Evolutionary conservation across 2,888 invertebrate genomes (phyloP), one percentile per base, ranked within the genome.

Genomic region (Ephialtes manifestator): DNA sequence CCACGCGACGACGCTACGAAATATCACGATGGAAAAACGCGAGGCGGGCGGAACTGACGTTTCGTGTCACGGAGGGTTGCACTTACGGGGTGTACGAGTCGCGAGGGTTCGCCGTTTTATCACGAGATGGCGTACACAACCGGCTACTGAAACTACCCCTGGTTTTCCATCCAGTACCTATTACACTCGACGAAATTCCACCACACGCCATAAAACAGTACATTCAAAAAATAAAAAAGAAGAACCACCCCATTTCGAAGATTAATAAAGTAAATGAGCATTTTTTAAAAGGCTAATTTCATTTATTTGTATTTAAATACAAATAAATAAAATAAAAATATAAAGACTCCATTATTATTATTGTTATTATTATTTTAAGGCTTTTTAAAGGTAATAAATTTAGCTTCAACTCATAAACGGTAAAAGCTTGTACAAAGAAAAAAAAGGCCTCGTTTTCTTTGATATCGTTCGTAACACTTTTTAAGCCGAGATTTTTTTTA

Each of bases 121-220:
- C 91, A 91, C 88, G 91, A 93, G 93, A 92, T 93, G 93, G 88
- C 93, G 89, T 81, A 74, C 80, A 87, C 89, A 86, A 88, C 88
- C 87, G 82, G 89, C 88, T 86, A 86, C 85, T 85, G 84, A 84
- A 88, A 84, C 87, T 84, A 79, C 85, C 67, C 63, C 24, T 63
- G 53, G 72, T 67, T 51, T 58, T n/a, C 39, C n/a, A 48, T 24
- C 48, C 58, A 71, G 86, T 76, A 81, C 72, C 81, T 68, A 68
- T 87, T 87, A 87, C 84, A 87, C 85, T 87, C 67, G 79, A 82
- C 71, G 67, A 65, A 46, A n/a, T 7, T 5, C 58, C n/a, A 35
- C n/a, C 18, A 35, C 55, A 58, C 28, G 18, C 55, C 18, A 58
- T 53, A 8, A 10, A 20, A 0, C 4, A 20, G 7, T 20, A 24